These are phyloP conservation scores for Platygyra sinensis DNA, from an alignment of 64 coral and sea anemone genomes.

Conservation along the genomic window DNA sequence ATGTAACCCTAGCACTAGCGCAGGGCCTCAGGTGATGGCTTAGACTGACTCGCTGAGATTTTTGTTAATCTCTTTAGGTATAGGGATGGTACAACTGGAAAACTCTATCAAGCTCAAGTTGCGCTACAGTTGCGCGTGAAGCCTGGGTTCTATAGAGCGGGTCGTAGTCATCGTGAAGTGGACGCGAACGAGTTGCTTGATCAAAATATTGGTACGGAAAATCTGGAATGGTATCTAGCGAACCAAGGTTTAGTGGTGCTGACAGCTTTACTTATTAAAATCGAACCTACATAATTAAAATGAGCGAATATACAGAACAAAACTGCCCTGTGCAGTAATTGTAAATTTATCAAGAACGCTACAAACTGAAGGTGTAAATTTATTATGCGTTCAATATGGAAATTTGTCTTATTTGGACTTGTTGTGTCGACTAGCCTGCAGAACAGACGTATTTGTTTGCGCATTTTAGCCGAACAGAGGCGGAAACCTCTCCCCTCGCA, in stretches of 20 bases:
- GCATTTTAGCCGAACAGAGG: too few species aligned
- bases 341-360: not conserved
- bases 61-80: slow-evolving; percentile 52
- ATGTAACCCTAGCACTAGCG: too few species aligned
- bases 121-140: slow-evolving; percentile 79
- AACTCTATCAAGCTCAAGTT: slow-evolving; percentile 65
- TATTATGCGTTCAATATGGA: not conserved
- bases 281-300: slow-evolving; percentile 54
- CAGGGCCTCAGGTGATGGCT: not conserved
- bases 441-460: too few species aligned
- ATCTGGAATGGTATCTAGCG: slow-evolving; percentile 86
- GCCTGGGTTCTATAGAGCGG: slow-evolving; percentile 85
- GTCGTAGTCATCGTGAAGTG: slow-evolving; percentile 52
- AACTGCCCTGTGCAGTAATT: not conserved
- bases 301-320: not conserved
- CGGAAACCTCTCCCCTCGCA: too few species aligned
- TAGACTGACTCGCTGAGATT: not conserved
- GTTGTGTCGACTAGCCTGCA: too few species aligned
- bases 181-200: slow-evolving; percentile 83
- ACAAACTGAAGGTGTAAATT: not conserved
- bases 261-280: slow-evolving; percentile 74
- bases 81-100: slow-evolving; percentile 74
- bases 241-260: slow-evolving; percentile 68
- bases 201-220: slow-evolving; percentile 85
- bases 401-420: too few species aligned